Conservation (phyloP, 2,888 invertebrate genomes). For the Cistogaster globosa region DNA sequence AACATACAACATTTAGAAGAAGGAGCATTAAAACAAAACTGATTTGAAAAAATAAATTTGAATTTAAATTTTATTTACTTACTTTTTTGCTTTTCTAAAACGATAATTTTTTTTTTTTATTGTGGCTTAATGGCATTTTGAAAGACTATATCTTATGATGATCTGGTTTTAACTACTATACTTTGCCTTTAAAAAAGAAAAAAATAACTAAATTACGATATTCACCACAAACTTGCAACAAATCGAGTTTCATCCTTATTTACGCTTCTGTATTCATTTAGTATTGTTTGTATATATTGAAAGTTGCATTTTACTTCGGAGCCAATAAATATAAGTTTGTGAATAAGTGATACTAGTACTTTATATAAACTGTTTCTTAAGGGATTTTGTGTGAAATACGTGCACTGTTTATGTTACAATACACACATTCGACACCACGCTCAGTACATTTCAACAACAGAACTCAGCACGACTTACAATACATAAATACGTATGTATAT, state of each 20-base stretch:
- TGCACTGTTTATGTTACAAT: conserved; percentile 38
- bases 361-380: conserved; percentile 63
- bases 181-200: too few relatives aligned
- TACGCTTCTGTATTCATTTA: background rate
- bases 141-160: too few relatives aligned
- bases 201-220: background rate
- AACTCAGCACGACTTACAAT: too few relatives aligned
- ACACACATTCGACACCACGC: background rate
- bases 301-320: conserved; percentile 1
- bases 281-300: background rate
- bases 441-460: background rate
- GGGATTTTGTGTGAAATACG: conserved; percentile 65
- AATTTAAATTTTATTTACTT: too few relatives aligned
- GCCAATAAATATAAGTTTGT: background rate
- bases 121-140: too few relatives aligned
- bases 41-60: too few relatives aligned
- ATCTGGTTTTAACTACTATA: too few relatives aligned
- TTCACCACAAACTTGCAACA: conserved; percentile 12
- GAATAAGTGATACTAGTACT: background rate
- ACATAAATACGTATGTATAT: background rate
- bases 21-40: too few relatives aligned
- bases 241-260: conserved; percentile 27
- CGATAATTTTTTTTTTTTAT: too few relatives aligned
- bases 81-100: too few relatives aligned
- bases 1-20: too few relatives aligned